These are phyloP conservation scores for Neotoma lepida DNA, from an alignment of 2,113 vertebrate genomes.

Conservation along the genomic window DNA sequence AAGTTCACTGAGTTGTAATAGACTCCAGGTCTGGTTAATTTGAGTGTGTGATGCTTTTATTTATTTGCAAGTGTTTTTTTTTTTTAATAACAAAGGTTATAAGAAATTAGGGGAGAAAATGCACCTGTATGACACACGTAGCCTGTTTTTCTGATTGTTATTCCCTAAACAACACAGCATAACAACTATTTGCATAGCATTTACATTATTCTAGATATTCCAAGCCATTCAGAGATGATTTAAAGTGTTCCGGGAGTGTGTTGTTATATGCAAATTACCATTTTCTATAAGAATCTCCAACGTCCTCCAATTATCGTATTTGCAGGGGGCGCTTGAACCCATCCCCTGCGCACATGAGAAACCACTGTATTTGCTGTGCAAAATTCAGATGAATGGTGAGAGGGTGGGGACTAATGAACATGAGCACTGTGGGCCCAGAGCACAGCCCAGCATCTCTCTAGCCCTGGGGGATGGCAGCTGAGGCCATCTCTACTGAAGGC, in stretches of 20 bases:
- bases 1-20: not conserved
- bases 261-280: not conserved
- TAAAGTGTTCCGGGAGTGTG: not conserved
- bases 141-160: not conserved
- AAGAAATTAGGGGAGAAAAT: not conserved
- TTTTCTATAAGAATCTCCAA: not conserved
- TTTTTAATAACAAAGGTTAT: not conserved
- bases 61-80: not conserved
- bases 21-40: not conserved
- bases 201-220: not conserved
- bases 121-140: not conserved
- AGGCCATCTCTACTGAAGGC: not conserved
- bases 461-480: not conserved
- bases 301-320: not conserved
- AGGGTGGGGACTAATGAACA: not conserved
- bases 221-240: not conserved
- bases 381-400: not conserved
- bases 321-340: not conserved
- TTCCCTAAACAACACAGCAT: not conserved
- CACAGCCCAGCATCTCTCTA: not conserved
- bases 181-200: not conserved
- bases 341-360: not conserved
- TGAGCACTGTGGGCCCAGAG: accelerated
- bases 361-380: not conserved
- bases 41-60: not conserved